These are phyloP conservation scores for Grammomys surdaster DNA, from an alignment of 2,113 vertebrate species.

Conservation along the genomic window DNA sequence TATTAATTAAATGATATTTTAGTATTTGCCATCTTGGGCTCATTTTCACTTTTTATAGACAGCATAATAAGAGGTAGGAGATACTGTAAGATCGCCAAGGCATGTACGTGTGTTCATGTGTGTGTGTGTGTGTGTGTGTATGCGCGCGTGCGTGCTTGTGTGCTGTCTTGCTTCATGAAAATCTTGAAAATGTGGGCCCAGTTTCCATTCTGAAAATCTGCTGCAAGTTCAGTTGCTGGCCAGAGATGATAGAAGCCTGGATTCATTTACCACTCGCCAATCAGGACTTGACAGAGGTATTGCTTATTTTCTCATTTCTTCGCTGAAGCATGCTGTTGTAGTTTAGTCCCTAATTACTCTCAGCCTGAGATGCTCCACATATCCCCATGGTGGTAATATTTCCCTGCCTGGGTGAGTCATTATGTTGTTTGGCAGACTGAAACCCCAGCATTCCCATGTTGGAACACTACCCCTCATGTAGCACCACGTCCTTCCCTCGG, in stretches of 20 bases:
- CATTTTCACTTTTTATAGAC: slow-evolving; percentile 82
- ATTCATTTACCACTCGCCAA: slow-evolving; percentile 89
- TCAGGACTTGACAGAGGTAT: slow-evolving; percentile 91
- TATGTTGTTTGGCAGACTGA: slow-evolving; percentile 95
- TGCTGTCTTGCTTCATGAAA: slow-evolving; percentile 82
- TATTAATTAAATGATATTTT: slow-evolving; percentile 87
- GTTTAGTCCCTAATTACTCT: slow-evolving; percentile 98
- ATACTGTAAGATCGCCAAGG: slow-evolving; percentile 80
- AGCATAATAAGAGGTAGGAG: slow-evolving; percentile 85
- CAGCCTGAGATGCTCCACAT: slow-evolving; percentile 92
- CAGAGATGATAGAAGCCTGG: slow-evolving; percentile 85
- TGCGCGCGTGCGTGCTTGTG: accelerated
- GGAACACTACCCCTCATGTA: slow-evolving; percentile 89
- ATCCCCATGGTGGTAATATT: slow-evolving; percentile 97
- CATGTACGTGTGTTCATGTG: neutral
- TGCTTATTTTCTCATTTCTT: slow-evolving; percentile 92
- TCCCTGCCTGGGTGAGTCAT: slow-evolving; percentile 96
- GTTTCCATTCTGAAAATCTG: slow-evolving; percentile 82
- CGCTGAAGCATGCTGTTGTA: slow-evolving; percentile 94
- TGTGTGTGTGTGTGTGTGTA: slow-evolving; percentile 10
- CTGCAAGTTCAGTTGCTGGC: slow-evolving; percentile 86
- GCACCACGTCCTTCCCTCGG: slow-evolving; percentile 85
- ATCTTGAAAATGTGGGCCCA: slow-evolving; percentile 83
- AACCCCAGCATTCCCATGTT: slow-evolving; percentile 91
- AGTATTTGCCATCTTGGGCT: slow-evolving; percentile 81